A percentile compares a stretch with the other conserved stretches of the same genome.
Conservation (phyloP, 2,113 vertebrate species). For the Gila orcuttii region DNA sequence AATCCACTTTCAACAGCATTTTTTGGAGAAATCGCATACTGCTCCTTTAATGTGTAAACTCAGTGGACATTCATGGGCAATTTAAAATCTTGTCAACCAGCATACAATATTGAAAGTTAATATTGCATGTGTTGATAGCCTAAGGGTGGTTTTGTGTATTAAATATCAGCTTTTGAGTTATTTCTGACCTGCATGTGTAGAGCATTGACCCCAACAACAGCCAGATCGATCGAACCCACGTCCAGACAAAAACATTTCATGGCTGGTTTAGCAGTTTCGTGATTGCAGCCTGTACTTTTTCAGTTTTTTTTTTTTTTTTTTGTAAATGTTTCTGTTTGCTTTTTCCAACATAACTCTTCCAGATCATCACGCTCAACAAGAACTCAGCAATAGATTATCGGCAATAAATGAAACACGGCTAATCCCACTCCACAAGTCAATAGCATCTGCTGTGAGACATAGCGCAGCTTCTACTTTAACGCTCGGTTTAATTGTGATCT, state of each 20-base stretch:
- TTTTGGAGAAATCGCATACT: too few species aligned
- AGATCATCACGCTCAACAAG: background rate
- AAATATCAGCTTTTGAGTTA: slow-evolving; percentile 2
- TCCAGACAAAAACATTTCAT: slow-evolving; percentile 47
- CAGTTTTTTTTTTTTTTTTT: background rate
- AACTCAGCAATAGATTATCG: background rate
- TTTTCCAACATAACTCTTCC: slow-evolving; percentile 4
- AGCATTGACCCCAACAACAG: slow-evolving; percentile 32
- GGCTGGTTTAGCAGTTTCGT: slow-evolving; percentile 43
- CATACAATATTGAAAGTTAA: background rate
- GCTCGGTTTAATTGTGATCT: background rate
- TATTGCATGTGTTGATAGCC: background rate
- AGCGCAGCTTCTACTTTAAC: background rate
- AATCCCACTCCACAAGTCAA: background rate
- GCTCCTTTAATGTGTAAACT: too few species aligned
- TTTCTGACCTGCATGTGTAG: slow-evolving; percentile 32
- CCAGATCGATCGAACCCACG: background rate
- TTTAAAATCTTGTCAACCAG: background rate
- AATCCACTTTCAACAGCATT: too few species aligned
- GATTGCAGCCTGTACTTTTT: slow-evolving; percentile 11
- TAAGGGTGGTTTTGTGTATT: slow-evolving; percentile 10
- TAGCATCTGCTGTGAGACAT: background rate
- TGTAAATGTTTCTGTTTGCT: background rate
- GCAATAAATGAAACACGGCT: background rate
- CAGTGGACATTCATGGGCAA: too few species aligned